These are phyloP conservation scores for Merluccius polli DNA, from an alignment of 2,797 vertebrate species.

Conservation along the genomic window DNA sequence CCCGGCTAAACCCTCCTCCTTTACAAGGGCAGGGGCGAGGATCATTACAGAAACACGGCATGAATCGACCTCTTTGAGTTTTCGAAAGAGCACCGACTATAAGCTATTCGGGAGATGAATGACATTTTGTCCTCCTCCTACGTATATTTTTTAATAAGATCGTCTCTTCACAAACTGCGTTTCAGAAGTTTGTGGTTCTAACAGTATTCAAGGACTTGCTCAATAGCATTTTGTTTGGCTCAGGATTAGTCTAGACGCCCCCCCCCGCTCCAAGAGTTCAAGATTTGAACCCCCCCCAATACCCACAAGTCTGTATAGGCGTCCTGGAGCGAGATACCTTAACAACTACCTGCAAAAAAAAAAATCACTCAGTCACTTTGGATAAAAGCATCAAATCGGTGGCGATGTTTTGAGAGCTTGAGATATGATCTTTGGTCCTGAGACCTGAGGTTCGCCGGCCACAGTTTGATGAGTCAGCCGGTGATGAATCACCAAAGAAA, in stretches of 20 bases:
- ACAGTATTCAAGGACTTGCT: no score
- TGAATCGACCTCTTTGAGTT: not conserved
- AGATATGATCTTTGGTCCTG: no score
- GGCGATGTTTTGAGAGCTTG: no score
- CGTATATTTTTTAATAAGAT: not conserved
- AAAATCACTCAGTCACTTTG: not conserved
- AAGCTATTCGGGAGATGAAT: not conserved
- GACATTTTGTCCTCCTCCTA: not conserved
- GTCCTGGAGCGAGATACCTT: no score
- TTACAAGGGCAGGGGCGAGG: constrained; percentile 8
- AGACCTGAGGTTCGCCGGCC: not conserved
- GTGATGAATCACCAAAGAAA: not conserved
- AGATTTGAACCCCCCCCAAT: not conserved
- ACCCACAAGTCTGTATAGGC: not conserved
- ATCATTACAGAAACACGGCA: not conserved
- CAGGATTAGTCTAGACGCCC: not conserved
- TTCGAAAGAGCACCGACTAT: not conserved
- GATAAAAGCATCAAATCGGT: not conserved
- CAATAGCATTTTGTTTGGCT: not conserved
- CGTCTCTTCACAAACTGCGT: not conserved
- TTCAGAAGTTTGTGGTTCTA: not conserved
- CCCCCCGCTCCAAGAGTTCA: not conserved
- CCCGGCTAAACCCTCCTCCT: constrained; percentile 25
- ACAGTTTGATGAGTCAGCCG: not conserved
- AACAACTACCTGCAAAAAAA: no score